Base-by-base conservation (phyloP, 2,113 vertebrate species). In the Halcyon senegalensis region DNA sequence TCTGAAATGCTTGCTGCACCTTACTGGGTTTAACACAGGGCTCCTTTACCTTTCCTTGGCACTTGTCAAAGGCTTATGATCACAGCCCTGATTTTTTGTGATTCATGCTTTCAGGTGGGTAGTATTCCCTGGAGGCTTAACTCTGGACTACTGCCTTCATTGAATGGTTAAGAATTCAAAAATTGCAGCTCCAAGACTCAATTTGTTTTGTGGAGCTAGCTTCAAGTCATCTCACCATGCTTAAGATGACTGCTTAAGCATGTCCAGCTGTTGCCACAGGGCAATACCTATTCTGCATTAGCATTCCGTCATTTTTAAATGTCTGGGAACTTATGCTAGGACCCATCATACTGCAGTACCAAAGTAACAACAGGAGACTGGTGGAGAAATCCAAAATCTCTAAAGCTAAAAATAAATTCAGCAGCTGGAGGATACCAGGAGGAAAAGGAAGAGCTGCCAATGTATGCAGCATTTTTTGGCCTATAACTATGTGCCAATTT, bases 391-490 rank as follows among this genome's bases (percentile, higher is more conserved):
- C 31, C 37, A 67, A 72, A 94, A 72, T 91, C 73, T 82, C 60
- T 43, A 73, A 76, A 90, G 76, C 53, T 80, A 85, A 93, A 96
- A 94, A 94, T 88, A 94, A 89, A 75, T 89, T 75, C 46, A 81
- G 77, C 80, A 82, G 50, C 87, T 94, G 84, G 69, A 64, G 62
- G 39, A 93, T 85, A 76, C 78, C 28, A 2, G 31, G 44, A 96
- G 56, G 62, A 94, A 84, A 93, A 92, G 25, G 16, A 86, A 86
- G 27, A 94, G 69, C 53, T 92, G 94, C 90, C 96, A 95, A 93
- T n/a, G 64, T 4, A 64, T 50, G 88, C 86, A 92, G 90, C 51
- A 75, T 81, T 95, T 96, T 94, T 94, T 4, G 16, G 64, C 48
- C 79, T 92, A 31, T 92, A n/a, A 16, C 73, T 84, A 4, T 56